Percentiles rank a stretch among this genome's conserved stretches.
These are phyloP conservation scores for Melolontha melolontha DNA, from an alignment of 2,888 invertebrate species.

Conservation along the genomic window DNA sequence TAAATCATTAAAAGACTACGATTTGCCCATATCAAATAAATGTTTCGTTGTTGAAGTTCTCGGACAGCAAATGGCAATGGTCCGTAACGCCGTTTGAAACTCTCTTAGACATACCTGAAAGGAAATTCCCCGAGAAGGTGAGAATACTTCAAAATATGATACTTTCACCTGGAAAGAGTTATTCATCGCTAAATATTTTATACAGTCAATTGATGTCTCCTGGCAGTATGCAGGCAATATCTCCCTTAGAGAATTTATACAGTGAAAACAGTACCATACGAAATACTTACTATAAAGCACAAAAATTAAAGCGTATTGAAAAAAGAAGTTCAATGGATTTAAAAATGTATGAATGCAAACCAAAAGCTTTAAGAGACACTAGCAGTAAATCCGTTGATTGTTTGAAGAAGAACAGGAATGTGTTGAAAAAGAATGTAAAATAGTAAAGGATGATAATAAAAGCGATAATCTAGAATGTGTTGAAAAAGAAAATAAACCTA, in stretches of 20 bases:
- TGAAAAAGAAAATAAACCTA: no score
- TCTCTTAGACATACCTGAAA: slow-evolving; percentile 49
- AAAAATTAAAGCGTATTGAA: slow-evolving; percentile 13
- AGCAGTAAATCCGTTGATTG: slow-evolving; percentile 39
- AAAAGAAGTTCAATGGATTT: slow-evolving; percentile 30
- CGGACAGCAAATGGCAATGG: slow-evolving; percentile 53
- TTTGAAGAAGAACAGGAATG: background rate
- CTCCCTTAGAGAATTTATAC: slow-evolving; percentile 44
- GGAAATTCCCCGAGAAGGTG: slow-evolving; percentile 23
- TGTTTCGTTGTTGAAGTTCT: slow-evolving; percentile 53
- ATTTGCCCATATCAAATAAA: slow-evolving; percentile 49
- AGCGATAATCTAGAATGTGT: no score
- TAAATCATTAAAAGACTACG: slow-evolving; percentile 49
- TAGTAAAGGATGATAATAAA: slow-evolving; percentile 1
- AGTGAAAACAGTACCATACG: background rate
- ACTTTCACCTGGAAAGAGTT: slow-evolving; percentile 4
- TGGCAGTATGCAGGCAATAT: slow-evolving; percentile 2
- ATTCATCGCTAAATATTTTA: slow-evolving; percentile 24
- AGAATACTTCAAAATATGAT: slow-evolving; percentile 40
- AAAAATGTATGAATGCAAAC: slow-evolving; percentile 4
- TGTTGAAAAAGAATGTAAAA: slow-evolving; percentile 14
- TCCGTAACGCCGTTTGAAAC: slow-evolving; percentile 50
- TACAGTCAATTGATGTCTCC: slow-evolving; percentile 24
- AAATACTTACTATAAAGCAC: background rate
- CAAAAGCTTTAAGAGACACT: slow-evolving; percentile 15